Conservation (phyloP, 2,797 vertebrate species). For the Acanthurus leucopareius region DNA sequence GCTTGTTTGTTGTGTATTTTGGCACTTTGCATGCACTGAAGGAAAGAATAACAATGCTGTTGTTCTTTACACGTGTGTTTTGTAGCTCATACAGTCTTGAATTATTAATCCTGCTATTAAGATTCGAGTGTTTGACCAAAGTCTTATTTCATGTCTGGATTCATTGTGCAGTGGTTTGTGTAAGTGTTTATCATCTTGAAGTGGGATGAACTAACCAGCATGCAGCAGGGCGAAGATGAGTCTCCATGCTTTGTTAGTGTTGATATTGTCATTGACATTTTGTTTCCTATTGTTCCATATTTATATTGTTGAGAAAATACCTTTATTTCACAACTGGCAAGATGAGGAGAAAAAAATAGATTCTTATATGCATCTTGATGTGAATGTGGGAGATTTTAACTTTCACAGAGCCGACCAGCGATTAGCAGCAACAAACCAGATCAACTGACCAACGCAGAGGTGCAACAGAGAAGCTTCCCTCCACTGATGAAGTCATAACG, state of each 20-base stretch:
- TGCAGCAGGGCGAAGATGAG: background rate
- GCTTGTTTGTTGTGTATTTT: background rate
- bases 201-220: background rate
- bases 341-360: too few relatives aligned
- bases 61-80: background rate
- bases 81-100: background rate
- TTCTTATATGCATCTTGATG: too few relatives aligned
- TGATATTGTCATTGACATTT: background rate
- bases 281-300: background rate
- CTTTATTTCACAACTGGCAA: too few relatives aligned
- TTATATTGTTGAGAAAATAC: background rate
- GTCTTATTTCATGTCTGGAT: background rate
- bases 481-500: too few relatives aligned
- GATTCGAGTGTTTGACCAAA: background rate
- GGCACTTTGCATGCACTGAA: background rate
- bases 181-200: background rate
- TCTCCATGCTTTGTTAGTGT: background rate
- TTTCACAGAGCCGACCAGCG: too few relatives aligned
- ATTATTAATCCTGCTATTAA: background rate
- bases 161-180: background rate
- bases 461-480: too few relatives aligned
- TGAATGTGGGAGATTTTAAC: too few relatives aligned
- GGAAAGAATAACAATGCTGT: background rate
- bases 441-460: too few relatives aligned
- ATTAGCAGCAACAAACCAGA: too few relatives aligned